Evolutionary conservation across 2,113 vertebrate genomes (phyloP).

Genomic region (Lampris incognitus): DNA sequence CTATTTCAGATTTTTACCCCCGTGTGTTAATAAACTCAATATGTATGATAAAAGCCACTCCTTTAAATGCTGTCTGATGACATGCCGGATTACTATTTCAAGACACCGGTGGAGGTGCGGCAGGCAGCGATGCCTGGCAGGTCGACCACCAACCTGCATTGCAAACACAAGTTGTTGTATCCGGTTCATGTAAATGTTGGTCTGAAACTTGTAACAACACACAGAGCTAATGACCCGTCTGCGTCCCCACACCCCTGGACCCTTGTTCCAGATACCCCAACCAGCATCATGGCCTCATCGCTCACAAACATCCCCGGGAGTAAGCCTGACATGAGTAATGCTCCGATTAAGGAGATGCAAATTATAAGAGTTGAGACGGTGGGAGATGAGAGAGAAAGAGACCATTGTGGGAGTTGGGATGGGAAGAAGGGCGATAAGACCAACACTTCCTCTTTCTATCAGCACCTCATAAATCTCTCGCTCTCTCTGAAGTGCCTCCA

Average conservation of each 20-base stretch:
- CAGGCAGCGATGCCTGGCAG: too few relatives aligned
- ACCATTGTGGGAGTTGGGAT: neutral
- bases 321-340: slow-evolving; percentile 54
- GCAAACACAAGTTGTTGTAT: too few relatives aligned
- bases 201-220: too few relatives aligned
- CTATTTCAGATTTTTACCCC: too few relatives aligned
- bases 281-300: slow-evolving; percentile 9
- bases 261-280: too few relatives aligned
- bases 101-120: too few relatives aligned
- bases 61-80: too few relatives aligned
- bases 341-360: slow-evolving; percentile 58
- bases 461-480: slow-evolving; percentile 4
- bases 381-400: neutral
- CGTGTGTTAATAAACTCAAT: too few relatives aligned
- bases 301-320: slow-evolving; percentile 25
- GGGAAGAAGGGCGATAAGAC: slow-evolving; percentile 29
- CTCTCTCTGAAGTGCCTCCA: neutral
- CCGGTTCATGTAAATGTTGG: too few relatives aligned
- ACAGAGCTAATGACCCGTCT: neutral
- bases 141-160: too few relatives aligned
- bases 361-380: slow-evolving; percentile 33
- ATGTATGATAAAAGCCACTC: too few relatives aligned
- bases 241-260: neutral
- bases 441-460: slow-evolving; percentile 11
- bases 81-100: too few relatives aligned